A percentile compares a stretch with the other conserved stretches of the same genome.
Conservation (phyloP, 2,797 vertebrate genomes). For the Chaetophractus vellerosus region DNA sequence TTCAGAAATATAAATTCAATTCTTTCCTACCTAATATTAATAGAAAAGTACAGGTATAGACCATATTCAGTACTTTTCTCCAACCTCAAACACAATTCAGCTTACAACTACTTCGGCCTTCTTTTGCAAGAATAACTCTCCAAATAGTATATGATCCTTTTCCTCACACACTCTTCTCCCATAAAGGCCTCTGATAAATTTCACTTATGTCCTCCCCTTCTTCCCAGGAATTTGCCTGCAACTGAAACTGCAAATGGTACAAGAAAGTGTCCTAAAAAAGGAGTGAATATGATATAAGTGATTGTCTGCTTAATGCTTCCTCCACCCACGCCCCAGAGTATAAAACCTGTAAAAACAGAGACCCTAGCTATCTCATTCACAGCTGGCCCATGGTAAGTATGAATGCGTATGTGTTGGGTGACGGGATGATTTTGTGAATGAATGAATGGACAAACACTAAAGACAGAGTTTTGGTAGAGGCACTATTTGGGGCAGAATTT, state of each 20-base stretch:
- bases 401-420: background rate
- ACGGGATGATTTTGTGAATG: background rate
- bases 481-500: background rate
- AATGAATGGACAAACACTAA: background rate
- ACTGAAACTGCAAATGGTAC: background rate
- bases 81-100: background rate
- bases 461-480: background rate
- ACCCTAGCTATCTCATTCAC: rapidly evolving
- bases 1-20: background rate
- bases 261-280: background rate
- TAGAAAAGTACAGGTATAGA: background rate
- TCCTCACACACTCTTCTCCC: background rate
- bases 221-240: background rate
- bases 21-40: background rate
- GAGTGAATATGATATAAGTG: background rate
- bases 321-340: background rate
- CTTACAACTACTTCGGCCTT: background rate
- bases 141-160: background rate
- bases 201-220: background rate
- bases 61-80: background rate
- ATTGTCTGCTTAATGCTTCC: background rate
- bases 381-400: rapidly evolving
- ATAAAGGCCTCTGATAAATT: background rate
- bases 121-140: background rate
- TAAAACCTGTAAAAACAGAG: rapidly evolving